phyloP scores from a whole-genome alignment of 2,113 vertebrate species.

The Malurus alboscapulatus region DNA sequence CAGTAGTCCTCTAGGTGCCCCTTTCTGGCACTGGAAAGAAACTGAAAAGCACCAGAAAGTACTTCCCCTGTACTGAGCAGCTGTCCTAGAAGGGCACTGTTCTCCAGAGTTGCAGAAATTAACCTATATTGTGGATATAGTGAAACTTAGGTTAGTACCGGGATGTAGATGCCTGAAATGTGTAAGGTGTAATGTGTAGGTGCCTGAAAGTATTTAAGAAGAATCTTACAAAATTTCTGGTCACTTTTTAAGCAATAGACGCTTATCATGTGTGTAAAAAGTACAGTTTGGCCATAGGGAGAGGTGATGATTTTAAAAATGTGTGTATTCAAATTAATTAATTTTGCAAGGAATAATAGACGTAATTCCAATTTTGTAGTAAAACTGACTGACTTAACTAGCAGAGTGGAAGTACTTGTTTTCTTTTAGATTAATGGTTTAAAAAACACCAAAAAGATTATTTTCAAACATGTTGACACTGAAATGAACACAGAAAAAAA shows the following conservation, averaged over 20 bases:
- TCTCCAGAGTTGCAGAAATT: background rate
- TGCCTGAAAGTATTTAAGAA: background rate
- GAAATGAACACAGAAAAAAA: background rate
- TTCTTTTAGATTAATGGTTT: background rate
- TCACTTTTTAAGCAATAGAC: background rate
- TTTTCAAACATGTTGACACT: background rate
- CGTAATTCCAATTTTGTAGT: background rate
- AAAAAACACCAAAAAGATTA: background rate
- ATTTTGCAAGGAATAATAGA: background rate
- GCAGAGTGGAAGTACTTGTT: background rate
- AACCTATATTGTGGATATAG: background rate
- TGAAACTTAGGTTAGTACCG: background rate
- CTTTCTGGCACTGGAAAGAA: background rate
- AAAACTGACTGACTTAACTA: background rate
- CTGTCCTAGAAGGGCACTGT: rapidly evolving
- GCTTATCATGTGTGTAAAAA: background rate
- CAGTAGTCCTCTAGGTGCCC: background rate
- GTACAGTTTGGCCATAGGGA: background rate
- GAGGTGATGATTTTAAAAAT: background rate
- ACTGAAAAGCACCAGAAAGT: background rate
- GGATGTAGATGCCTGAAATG: background rate
- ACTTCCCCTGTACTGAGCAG: background rate
- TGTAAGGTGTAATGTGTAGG: background rate
- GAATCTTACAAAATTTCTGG: background rate
- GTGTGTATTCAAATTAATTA: background rate